Conservation (phyloP, 2,888 invertebrate species). For the Archips xylosteana region DNA sequence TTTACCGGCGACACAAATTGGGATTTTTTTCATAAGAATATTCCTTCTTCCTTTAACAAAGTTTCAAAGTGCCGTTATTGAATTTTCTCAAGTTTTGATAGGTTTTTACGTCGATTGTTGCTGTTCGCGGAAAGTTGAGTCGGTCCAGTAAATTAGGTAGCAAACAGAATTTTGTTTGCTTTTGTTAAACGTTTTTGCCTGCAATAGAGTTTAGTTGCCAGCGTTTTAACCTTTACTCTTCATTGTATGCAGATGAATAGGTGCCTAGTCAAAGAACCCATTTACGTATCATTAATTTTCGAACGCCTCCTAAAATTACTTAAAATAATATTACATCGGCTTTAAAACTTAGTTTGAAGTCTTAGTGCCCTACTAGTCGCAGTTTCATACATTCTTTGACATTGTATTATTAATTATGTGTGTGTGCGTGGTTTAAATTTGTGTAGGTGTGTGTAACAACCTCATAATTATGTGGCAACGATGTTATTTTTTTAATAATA, state of each 20-base stretch:
- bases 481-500: conserved; percentile 6
- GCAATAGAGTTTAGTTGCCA: conserved; percentile 14
- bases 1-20: conserved; percentile 78
- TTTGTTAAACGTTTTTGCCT: conserved; percentile 43
- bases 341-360: neutral
- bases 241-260: conserved; percentile 35
- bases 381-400: neutral
- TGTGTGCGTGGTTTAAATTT: too few relatives aligned
- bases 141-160: conserved; percentile 71
- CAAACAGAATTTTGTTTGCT: conserved; percentile 56
- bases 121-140: conserved; percentile 68
- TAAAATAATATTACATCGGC: neutral
- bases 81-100: conserved; percentile 85
- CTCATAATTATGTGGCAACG: neutral
- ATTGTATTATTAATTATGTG: too few relatives aligned
- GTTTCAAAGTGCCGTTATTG: conserved; percentile 83
- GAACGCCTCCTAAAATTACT: neutral
- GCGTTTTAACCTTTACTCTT: conserved; percentile 16
- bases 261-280: neutral
- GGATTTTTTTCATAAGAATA: conserved; percentile 77
- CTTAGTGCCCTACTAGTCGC: neutral
- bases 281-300: conserved; percentile 25
- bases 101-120: conserved; percentile 82
- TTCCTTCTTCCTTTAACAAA: conserved; percentile 81
- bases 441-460: neutral